Evolutionary conservation across 2,113 vertebrate species (phyloP), one percentile per base, ranked within the genome.

Genomic region (Muntiacus muntjak): DNA sequence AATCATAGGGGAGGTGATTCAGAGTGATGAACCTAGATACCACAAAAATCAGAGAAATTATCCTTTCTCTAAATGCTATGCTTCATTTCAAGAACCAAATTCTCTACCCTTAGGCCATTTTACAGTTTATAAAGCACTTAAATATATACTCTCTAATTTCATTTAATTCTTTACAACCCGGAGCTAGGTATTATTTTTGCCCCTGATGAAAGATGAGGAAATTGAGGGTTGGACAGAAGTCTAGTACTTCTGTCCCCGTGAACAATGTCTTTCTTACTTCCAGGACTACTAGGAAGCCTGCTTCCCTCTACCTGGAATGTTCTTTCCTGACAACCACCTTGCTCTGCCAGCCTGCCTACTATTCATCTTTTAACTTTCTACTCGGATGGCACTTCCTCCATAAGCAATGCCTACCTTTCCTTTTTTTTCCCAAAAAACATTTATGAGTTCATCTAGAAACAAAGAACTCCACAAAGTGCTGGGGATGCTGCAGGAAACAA

Each of bases 401-500:
- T 87, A 84, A 92, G 36, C 74, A 60, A 25, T 43, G 55, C 50
- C 78, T 67, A 23, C 54, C n/a, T 86, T 90, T 90, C 30, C 76
- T 71, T 82, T 94, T 89, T 95, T 86, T 54, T 50, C 14, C 3
- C 54, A 88, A 36, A 84, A 78, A 60, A 43, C 57, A 95, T 85
- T 84, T 93, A 52, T 54, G n/a, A 88, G 8, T 45, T 40, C n/a
- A 86, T 74, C 36, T 50, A 76, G 71, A 57, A 97, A 82, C 40
- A 86, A 89, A 97, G 60, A 71, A 57, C 81, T 89, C 84, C 62
- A 90, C 36, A 82, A 89, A 57, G 62, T 92, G 28, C 81, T 83
- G 2, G 6, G 26, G 47, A 87, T 25, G 50, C 16, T 30, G 45
- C 26, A 47, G 36, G n/a, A 21, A 94, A 94, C 33, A 52, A 86